Conservation (phyloP, 2,113 vertebrate species). For the Chrysochloris asiatica region DNA sequence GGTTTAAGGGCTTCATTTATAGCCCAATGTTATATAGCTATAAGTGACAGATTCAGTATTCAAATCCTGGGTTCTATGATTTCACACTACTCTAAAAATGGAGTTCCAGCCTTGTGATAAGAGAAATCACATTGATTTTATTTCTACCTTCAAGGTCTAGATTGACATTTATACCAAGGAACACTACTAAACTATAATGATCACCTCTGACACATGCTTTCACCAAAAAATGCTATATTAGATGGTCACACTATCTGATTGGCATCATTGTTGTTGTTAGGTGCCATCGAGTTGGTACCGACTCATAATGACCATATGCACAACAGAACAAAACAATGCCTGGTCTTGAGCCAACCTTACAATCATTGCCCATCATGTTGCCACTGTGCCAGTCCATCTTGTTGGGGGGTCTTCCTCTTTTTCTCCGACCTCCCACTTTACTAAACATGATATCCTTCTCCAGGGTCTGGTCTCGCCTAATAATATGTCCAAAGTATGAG, state of each 20-base stretch:
- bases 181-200: background rate
- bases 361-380: too few species aligned
- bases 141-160: background rate
- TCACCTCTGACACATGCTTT: conserved; percentile 9
- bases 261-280: background rate
- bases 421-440: too few species aligned
- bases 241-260: background rate
- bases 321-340: too few species aligned
- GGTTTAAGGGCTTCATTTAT: background rate
- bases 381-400: too few species aligned
- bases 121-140: conserved; percentile 18
- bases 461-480: too few species aligned
- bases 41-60: background rate
- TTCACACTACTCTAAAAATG: background rate
- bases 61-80: background rate
- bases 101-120: background rate
- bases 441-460: too few species aligned
- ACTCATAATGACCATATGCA: too few species aligned
- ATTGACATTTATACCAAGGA: background rate
- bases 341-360: too few species aligned
- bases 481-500: too few species aligned
- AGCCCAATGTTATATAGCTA: background rate
- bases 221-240: background rate
- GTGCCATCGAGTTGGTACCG: too few species aligned
- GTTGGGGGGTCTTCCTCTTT: too few species aligned